phyloP scores from a whole-genome alignment of 64 coral and sea anemone genomes.

The Stichodactyla helianthus region DNA sequence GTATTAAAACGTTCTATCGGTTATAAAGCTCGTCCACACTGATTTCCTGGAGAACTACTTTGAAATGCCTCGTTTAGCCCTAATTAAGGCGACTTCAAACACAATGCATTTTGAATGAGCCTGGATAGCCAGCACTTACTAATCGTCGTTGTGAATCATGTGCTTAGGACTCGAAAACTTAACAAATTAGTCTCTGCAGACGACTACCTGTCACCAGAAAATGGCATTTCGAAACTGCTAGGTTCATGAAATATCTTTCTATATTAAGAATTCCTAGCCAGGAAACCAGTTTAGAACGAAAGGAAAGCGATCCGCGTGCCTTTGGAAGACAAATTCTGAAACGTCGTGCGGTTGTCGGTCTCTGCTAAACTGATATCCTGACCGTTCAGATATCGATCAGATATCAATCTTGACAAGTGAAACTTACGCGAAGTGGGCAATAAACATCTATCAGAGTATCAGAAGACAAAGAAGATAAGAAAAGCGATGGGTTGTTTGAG shows the following conservation, averaged over 20 bases:
- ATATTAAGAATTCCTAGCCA: neutral
- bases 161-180: neutral
- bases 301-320: neutral
- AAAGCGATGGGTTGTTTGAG: constrained; percentile 1
- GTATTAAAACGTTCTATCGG: neutral
- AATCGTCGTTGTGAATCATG: neutral
- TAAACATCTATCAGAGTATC: constrained; percentile 1
- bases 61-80: neutral
- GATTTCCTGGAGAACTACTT: neutral
- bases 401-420: neutral
- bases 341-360: neutral
- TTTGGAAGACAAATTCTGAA: neutral
- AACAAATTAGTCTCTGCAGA: neutral
- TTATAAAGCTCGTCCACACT: neutral
- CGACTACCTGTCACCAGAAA: neutral
- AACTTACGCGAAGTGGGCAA: neutral
- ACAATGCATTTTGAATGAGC: neutral
- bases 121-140: neutral
- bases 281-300: neutral
- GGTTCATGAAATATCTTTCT: neutral
- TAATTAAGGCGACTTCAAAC: neutral
- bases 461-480: neutral
- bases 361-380: neutral
- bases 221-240: neutral
- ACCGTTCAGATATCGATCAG: neutral